Percentiles rank a stretch among this genome's conserved stretches.
Evolutionary conservation across 2,113 vertebrate species (phyloP).

Genomic region (Uria aalge): DNA sequence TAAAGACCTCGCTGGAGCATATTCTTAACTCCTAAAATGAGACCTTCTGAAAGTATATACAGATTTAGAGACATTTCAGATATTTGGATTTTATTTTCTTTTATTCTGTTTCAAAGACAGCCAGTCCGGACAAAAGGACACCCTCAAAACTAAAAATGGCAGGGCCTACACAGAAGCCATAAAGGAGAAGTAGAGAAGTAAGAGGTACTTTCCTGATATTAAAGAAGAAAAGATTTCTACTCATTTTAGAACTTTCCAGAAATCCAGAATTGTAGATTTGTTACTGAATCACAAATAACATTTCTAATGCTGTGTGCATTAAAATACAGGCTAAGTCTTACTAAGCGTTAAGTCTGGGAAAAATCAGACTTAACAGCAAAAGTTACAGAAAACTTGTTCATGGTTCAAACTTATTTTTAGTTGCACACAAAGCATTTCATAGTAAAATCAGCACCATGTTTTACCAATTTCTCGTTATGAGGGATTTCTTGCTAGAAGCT

Average conservation of each 20-base stretch:
- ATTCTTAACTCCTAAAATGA: neutral
- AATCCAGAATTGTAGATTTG: neutral
- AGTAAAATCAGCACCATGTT: neutral
- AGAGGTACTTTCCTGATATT: neutral
- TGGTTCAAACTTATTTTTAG: neutral
- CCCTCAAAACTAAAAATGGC: neutral
- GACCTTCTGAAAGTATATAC: neutral
- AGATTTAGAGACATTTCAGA: neutral
- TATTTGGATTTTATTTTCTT: neutral
- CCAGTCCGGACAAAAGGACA: neutral
- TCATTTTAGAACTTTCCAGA: neutral
- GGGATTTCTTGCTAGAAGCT: neutral
- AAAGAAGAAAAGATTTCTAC: neutral
- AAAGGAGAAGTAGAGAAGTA: neutral
- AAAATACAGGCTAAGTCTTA: neutral
- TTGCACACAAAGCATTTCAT: neutral
- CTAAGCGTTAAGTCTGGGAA: neutral
- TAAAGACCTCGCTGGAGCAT: neutral
- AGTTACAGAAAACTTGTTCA: neutral
- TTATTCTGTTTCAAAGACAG: neutral
- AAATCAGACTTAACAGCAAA: neutral
- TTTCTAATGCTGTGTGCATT: neutral
- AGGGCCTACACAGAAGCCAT: neutral
- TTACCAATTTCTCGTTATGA: neutral
- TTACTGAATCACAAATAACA: neutral